Conservation (phyloP, 2,888 invertebrate species). For the Drosophila peninsularis region DNA sequence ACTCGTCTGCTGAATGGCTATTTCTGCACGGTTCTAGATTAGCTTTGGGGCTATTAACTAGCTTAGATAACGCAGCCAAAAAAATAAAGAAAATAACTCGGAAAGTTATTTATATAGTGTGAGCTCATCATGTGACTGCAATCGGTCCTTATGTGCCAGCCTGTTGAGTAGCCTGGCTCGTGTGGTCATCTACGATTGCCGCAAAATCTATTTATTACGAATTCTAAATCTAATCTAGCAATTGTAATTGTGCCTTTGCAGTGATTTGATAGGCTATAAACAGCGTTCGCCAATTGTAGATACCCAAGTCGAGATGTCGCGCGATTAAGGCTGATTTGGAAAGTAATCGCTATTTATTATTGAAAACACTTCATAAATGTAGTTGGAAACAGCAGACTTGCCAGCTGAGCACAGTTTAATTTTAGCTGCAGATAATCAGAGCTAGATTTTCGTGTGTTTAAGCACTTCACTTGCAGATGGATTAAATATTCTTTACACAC, state of each 20-base stretch:
- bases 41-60: background rate
- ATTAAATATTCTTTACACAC: too few relatives aligned
- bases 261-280: constrained; percentile 40
- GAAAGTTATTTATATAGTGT: constrained; percentile 14
- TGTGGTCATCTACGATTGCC: constrained; percentile 16
- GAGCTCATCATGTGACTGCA: constrained; percentile 45
- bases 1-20: background rate
- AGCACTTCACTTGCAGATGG: background rate
- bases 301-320: constrained; percentile 4
- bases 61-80: background rate
- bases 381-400: background rate
- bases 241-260: constrained; percentile 17
- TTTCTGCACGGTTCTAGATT: constrained; percentile 34
- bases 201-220: constrained; percentile 1
- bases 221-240: constrained; percentile 40
- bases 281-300: background rate
- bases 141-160: constrained; percentile 26
- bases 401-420: background rate
- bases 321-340: background rate
- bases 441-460: background rate
- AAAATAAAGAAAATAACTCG: background rate
- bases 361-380: background rate
- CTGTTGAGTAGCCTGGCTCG: background rate
- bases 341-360: constrained; percentile 1
- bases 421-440: background rate